Base-by-base conservation (phyloP, 23 tunicate genomes). In the Trididemnum clinides region DNA sequence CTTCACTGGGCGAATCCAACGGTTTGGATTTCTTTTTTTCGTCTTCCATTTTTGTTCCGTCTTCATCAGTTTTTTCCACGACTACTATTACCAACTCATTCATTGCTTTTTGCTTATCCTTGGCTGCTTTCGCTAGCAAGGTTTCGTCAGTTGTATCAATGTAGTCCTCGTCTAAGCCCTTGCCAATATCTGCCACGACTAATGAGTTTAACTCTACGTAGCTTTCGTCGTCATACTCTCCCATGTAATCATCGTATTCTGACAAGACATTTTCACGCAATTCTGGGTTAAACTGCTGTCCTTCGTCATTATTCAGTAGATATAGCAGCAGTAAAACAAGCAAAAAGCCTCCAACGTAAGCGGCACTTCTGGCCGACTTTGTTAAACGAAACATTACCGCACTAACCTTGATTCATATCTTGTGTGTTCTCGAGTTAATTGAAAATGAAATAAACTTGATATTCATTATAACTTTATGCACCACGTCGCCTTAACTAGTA, bases 1-100 rank as follows among this genome's bases (percentile, higher is more conserved):
- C 72, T 71, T 90, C 92, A 22, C 77, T 72, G 15, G 98, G 98
- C 1, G 92, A 81, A 33, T 94, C 98, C 39, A 94, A 64, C 0
- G 85, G 34, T 28, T 89, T 72, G 15, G 64, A 39, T 18, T 84
- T 84, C 51, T 57, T 66, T 0, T 36, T 23, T 7, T 78, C 64
- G 15, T 82, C 33, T 26, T 50, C 73, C 1, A 31, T 35, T 15
- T 30, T 36, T 5, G 50, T 58, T 18, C 32, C 65, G 1, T 88
- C 88, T 1, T 72, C 88, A 28, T 87, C 58, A 71, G 21, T 34
- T 22, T 29, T 54, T 57, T 74, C 57, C 58, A 80, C 85, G 30
- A 87, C 91, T 29, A 87, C 85, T 0, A 87, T 66, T 2, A 87
- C 81, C 70, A 87, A 26, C 33, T 69, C 80, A 21, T 87, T 85